Evolutionary conservation across 2,888 invertebrate genomes (phyloP), one percentile per base, ranked within the genome.

Genomic region (Apamea epomidion): DNA sequence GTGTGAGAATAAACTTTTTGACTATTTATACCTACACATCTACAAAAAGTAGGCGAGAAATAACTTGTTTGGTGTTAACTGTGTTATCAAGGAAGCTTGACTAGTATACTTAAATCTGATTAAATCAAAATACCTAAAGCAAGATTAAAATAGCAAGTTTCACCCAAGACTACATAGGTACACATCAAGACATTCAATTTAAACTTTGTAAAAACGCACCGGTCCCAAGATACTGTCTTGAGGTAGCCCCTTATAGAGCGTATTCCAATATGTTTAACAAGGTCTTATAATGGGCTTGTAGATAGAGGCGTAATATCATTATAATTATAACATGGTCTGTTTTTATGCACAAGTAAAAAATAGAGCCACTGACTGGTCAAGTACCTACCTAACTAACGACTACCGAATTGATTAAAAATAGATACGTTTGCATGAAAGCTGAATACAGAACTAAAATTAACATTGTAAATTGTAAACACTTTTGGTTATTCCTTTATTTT

Each of bases 1-100:
- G 73, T 69, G 25, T 80, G 32, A 73, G 75, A 75, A 64, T 80
- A 87, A 80, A 80, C 74, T 73, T 62, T 80, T 87, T 87, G 32
- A 32, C 62, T 54, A 74, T 76, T 71, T 65, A 62, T 45, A 37
- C 54, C 6, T 48, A 62, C 67, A 54, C 51, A 48, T 42, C 58
- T 73, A 51, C 25, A 60, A 69, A 64, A 62, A 71, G 21, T 73
- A 45, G 25, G 25, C 32, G 62, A 73, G 32, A 37, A 65, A 14
- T 32, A 68, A 80, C 42, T 60, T 8, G 64, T 60, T 72, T 21
- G 16, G 42, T 62, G 32, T 67, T 25, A 65, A 65, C 37, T 29
- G 48, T 74, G 64, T 21, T 4, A 32, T 21, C 16, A 69, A 72
- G 62, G 69, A 80, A 67, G 67, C 48, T 32, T 69, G 1, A 2